Base-by-base conservation (phyloP, 53 echinoderm and acorn worm species). In the Paracentrotus lividus region DNA sequence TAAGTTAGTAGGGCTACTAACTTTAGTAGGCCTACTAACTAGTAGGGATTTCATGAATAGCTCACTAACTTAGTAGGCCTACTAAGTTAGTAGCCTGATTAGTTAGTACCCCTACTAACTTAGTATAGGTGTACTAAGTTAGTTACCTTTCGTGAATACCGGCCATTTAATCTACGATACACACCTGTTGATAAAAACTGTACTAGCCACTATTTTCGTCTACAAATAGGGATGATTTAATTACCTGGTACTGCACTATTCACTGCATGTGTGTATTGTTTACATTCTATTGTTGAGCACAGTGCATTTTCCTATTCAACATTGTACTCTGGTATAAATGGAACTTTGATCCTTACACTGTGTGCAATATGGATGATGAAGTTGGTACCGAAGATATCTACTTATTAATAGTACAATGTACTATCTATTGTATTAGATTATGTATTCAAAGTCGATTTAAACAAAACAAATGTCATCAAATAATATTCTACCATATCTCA, bases 261-360 rank as follows among this genome's bases (percentile, higher is more conserved):
- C 12, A 54, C 4, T 43, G 43, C 44, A 42, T 69, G 43, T 77
- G 47, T 49, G 24, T 47, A 81, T 81, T 81, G 81, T 81, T 81
- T 44, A 81, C 45, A 47, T 81, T 24, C 24, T 47, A 81, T 47
- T 26, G 26, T 81, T 7, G 47, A 26, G 27, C 45, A 81, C 18
- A 47, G 26, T 36, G 26, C 26, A 45, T 12, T 81, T 44, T 47
- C 81, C 40, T 9, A 78, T 27, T 0, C 1, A 1, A 54, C 54
- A 18, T 15, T 44, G 15, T 81, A 42, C 1, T 23, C 49, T 0
- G 6, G n/a, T n/a, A n/a, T 15, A 15, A 81, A 81, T 9, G 27
- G 81, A 81, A 49, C 47, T 81, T 81, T 81, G 81, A 81, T 81
- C 47, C 2, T 45, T 77, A 36, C 69, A 24, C 24, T 4, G 54